Conservation (phyloP, 2,113 vertebrate species). For the Nothoprocta pentlandii region DNA sequence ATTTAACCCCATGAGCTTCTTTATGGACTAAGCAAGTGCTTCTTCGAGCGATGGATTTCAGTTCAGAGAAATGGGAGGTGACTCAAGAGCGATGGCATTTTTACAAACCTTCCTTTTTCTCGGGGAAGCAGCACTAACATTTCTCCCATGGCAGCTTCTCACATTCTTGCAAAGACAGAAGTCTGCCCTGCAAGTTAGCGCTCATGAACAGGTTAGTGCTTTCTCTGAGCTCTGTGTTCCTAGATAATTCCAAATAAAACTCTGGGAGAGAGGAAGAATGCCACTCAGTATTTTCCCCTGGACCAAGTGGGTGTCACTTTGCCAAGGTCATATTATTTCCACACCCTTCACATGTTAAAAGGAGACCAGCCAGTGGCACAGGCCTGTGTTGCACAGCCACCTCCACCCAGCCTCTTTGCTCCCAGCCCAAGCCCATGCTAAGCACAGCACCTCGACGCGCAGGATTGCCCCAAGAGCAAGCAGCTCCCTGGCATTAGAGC, state of each 20-base stretch:
- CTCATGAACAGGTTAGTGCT: background rate
- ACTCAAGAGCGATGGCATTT: background rate
- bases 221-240: background rate
- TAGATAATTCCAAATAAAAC: background rate
- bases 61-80: background rate
- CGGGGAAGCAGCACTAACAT: background rate
- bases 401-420: background rate
- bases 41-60: background rate
- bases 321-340: background rate
- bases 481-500: background rate
- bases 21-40: background rate
- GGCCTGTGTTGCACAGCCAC: background rate
- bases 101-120: background rate
- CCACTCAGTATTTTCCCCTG: background rate
- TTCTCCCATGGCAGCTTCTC: background rate
- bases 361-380: background rate
- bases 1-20: background rate
- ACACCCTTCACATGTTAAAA: background rate
- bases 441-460: background rate
- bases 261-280: background rate
- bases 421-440: background rate
- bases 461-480: background rate
- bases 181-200: too few species aligned
- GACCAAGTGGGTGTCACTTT: background rate
- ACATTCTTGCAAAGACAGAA: background rate